Conservation (phyloP, 2,888 invertebrate genomes). For the Iphiclides podalirius region DNA sequence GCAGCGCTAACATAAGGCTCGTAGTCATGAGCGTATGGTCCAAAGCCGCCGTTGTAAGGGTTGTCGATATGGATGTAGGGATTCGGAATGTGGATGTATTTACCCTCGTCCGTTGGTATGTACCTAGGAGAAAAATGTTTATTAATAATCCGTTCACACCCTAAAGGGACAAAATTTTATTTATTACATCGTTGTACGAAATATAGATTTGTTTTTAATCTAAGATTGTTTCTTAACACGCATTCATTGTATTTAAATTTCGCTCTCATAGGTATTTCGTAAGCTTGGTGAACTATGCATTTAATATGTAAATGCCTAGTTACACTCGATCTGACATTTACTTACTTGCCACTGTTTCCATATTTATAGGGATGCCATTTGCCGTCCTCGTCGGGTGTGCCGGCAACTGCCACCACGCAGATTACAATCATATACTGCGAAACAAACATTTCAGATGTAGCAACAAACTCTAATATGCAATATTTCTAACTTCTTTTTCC, state of each 20-base stretch:
- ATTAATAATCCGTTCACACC: no score
- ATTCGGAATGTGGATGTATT: slow-evolving; percentile 75
- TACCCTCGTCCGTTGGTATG: slow-evolving; percentile 67
- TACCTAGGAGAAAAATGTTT: slow-evolving; percentile 56
- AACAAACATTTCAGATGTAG: slow-evolving; percentile 26
- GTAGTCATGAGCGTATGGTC: slow-evolving; percentile 67
- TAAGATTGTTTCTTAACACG: neutral
- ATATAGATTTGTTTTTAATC: no score
- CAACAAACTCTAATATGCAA: neutral
- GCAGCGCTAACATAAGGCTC: slow-evolving; percentile 74
- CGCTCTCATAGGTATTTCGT: slow-evolving; percentile 5
- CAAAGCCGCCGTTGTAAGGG: slow-evolving; percentile 68
- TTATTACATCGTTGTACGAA: no score
- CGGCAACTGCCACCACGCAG: slow-evolving; percentile 52
- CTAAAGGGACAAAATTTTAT: no score
- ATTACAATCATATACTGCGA: slow-evolving; percentile 56
- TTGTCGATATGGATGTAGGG: slow-evolving; percentile 76
- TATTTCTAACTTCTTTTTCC: no score
- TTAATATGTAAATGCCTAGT: slow-evolving; percentile 32
- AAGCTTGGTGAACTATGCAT: slow-evolving; percentile 11
- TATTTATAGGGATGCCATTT: slow-evolving; percentile 64
- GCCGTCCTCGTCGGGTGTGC: slow-evolving; percentile 55
- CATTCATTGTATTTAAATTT: slow-evolving; percentile 14
- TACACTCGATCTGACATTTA: slow-evolving; percentile 46
- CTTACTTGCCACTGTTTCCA: slow-evolving; percentile 68